Base-by-base conservation (phyloP, 1,140 invertebrate genomes). In the Pseudomyrmex dendroicus region DNA sequence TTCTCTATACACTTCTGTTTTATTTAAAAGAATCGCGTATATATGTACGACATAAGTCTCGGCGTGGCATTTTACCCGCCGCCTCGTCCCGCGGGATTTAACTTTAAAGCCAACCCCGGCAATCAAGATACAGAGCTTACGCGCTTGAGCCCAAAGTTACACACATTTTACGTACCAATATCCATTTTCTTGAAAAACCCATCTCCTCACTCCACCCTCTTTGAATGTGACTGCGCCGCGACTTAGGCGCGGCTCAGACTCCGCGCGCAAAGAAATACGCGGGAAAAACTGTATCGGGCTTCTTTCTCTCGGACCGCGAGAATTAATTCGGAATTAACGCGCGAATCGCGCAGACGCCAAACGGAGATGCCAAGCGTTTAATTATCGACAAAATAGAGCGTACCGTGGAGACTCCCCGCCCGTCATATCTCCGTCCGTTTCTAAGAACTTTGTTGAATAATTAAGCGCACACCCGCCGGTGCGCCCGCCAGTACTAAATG, bases 381-480 rank as follows among this genome's bases (percentile, higher is more conserved):
- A 86, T 89, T 88, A 88, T 86, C 74, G 52, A 15, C 48, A 66
- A 83, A 82, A 72, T 76, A 52, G 54, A 72, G 76, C 66, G 66
- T 80, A 46, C 20, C 50, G 20, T n/a, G 17, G 67, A 54, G 73
- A 83, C 61, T 15, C 35, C 35, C 5, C 70, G 57, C 74, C 50
- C 61, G 82, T 72, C 76, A 68, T 44, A 80, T 10, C 54, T 70
- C 35, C 57, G 77, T 73, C 61, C 59, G 17, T 44, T 35, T 78
- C 76, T 70, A 52, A 80, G 76, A 88, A 86, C 64, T 82, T 88
- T 61, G 74, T 35, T 73, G 84, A 88, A 89, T 88, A 88, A 88
- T 88, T 83, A 74, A 84, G 54, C 35, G 35, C 64, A 48, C 57
- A 52, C 63, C 50, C 44, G 35, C 48, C 46, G 73, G 54, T 67